phyloP scores from a whole-genome alignment of 2,888 invertebrate genomes.

The Apoda limacodes region DNA sequence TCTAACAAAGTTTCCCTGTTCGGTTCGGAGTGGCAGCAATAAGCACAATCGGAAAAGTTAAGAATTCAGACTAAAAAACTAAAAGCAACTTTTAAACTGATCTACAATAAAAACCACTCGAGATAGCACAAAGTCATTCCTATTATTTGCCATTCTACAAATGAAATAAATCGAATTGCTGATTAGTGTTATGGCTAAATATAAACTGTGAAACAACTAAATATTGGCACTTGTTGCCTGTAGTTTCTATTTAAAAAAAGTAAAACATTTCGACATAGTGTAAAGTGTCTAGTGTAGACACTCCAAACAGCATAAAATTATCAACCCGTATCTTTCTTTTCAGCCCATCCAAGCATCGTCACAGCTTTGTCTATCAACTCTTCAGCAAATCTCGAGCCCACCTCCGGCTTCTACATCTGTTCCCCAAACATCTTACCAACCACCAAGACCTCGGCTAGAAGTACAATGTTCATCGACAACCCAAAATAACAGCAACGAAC shows the following conservation, averaged over 20 bases:
- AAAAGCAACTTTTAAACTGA: too few species aligned
- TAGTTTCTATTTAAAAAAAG: background rate
- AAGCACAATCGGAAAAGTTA: too few species aligned
- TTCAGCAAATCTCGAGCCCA: too few species aligned
- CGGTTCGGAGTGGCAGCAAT: too few species aligned
- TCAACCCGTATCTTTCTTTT: constrained; percentile 19
- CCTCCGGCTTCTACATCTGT: too few species aligned
- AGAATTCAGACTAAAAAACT: too few species aligned
- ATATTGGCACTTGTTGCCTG: background rate
- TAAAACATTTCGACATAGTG: background rate
- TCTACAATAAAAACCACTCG: too few species aligned
- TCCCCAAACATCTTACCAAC: constrained; percentile 26
- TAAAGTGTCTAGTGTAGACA: background rate
- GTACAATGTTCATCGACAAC: constrained; percentile 39
- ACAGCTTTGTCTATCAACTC: constrained; percentile 43
- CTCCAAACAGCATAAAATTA: constrained; percentile 1
- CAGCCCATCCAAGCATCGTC: constrained; percentile 57
- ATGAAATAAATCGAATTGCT: too few species aligned
- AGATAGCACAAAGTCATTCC: too few species aligned
- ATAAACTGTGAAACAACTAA: too few species aligned
- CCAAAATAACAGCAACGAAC: constrained; percentile 54
- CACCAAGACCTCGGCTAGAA: constrained; percentile 27
- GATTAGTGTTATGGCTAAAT: background rate
- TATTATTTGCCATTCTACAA: too few species aligned
- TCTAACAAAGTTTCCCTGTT: too few species aligned